Percentiles rank a stretch among this genome's conserved stretches.
These are phyloP conservation scores for Dryocosmus kuriphilus DNA, from an alignment of 2,888 invertebrate species.

Conservation along the genomic window DNA sequence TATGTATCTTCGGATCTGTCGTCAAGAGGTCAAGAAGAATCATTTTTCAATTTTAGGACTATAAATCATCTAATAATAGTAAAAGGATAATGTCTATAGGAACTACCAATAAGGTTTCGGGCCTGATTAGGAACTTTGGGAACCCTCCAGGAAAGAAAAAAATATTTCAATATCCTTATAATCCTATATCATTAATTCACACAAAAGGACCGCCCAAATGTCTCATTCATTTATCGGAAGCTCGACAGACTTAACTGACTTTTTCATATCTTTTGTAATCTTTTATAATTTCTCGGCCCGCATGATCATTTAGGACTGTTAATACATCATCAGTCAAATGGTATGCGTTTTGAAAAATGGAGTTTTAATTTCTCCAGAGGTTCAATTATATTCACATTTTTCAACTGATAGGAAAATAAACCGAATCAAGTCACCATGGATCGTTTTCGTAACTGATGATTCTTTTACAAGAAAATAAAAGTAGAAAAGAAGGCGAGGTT, in stretches of 20 bases:
- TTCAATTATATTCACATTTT: not conserved
- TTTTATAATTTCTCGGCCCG: constrained; percentile 8
- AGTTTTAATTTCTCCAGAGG: not conserved
- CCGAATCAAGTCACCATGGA: too few relatives aligned
- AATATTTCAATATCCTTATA: not conserved
- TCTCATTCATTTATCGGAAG: constrained; percentile 58
- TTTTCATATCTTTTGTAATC: not conserved
- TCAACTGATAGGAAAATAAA: not conserved
- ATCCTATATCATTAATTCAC: constrained; percentile 46
- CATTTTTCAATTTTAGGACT: constrained; percentile 69
- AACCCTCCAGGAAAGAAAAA: not conserved
- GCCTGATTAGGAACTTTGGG: constrained; percentile 61
- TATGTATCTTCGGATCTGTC: constrained; percentile 65
- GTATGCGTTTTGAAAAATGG: not conserved
- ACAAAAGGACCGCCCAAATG: constrained; percentile 59
- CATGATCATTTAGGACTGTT: not conserved
- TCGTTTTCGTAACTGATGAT: too few relatives aligned
- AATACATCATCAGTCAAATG: constrained; percentile 11
- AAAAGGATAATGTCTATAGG: constrained; percentile 62
- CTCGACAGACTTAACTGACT: not conserved
- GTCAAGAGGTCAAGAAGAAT: constrained; percentile 59
- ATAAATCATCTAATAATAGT: constrained; percentile 65
- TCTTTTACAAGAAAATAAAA: not conserved
- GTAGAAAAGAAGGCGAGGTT: not conserved
- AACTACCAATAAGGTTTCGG: constrained; percentile 61